Conservation (phyloP, 2,113 vertebrate genomes). For the Mesembrinibis cayennensis region DNA sequence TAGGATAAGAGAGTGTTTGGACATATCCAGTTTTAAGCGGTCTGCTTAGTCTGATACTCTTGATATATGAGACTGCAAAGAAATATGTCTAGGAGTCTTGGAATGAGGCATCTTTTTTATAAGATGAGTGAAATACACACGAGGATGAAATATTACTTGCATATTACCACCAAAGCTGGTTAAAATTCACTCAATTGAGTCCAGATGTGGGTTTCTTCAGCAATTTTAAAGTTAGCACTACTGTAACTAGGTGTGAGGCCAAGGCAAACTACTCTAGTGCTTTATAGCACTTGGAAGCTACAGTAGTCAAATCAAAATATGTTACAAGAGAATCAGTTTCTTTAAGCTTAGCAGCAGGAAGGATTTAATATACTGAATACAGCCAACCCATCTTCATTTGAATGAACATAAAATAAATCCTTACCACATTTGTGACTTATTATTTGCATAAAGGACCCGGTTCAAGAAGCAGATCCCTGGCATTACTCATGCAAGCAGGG, state of each 20-base stretch:
- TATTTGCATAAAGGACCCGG: constrained; percentile 14
- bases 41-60: constrained; percentile 70
- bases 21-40: constrained; percentile 60
- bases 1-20: constrained; percentile 63
- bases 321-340: constrained; percentile 68
- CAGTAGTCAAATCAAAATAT: constrained; percentile 67
- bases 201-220: constrained; percentile 72
- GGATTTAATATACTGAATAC: constrained; percentile 68
- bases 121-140: constrained; percentile 72
- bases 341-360: constrained; percentile 72
- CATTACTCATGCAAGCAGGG: neutral
- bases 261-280: constrained; percentile 68
- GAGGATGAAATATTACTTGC: constrained; percentile 71
- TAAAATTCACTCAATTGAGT: constrained; percentile 70
- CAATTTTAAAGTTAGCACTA: constrained; percentile 72
- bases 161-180: constrained; percentile 70
- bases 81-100: constrained; percentile 70
- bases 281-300: constrained; percentile 72
- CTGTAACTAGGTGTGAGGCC: constrained; percentile 76
- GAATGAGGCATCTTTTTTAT: constrained; percentile 70
- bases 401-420: constrained; percentile 47
- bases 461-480: neutral
- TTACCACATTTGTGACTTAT: constrained; percentile 55
- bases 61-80: constrained; percentile 73
- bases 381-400: constrained; percentile 63